Evolutionary conservation across 2,113 vertebrate species (phyloP).

Genomic region (Tachuris rubrigastra): DNA sequence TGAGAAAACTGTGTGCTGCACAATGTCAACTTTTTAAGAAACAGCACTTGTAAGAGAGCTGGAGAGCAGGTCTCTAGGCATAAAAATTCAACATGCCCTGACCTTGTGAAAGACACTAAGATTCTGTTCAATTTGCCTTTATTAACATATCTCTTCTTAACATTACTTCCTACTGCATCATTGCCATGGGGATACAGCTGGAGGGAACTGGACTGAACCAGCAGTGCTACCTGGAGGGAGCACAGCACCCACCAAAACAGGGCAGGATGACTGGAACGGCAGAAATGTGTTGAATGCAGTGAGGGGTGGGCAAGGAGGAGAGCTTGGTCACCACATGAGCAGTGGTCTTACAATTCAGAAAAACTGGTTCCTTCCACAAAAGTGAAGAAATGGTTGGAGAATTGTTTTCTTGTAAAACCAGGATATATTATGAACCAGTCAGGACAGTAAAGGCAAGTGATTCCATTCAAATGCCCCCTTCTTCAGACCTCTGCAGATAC

Average conservation of each 20-base stretch:
- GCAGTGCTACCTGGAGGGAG: neutral
- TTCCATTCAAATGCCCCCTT: neutral
- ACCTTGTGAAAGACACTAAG: neutral
- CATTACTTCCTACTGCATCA: fast-evolving
- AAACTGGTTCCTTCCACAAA: neutral
- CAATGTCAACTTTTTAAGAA: neutral
- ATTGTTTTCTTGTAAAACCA: neutral
- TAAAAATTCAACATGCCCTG: neutral
- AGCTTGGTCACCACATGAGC: neutral
- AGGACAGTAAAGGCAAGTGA: neutral
- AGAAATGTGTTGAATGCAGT: neutral
- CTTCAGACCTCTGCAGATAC: neutral
- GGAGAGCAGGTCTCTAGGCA: neutral
- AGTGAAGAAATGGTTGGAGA: neutral
- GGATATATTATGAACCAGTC: neutral
- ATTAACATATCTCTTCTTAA: neutral
- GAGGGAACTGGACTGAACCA: neutral
- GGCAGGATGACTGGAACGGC: neutral
- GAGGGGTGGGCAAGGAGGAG: neutral
- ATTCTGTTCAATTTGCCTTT: neutral
- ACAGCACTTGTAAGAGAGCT: neutral
- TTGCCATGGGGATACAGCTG: neutral
- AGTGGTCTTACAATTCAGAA: neutral
- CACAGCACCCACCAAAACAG: fast-evolving
- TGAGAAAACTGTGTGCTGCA: neutral